These are phyloP conservation scores for Cepphus grylle DNA, from an alignment of 2,113 vertebrate species.

Conservation along the genomic window DNA sequence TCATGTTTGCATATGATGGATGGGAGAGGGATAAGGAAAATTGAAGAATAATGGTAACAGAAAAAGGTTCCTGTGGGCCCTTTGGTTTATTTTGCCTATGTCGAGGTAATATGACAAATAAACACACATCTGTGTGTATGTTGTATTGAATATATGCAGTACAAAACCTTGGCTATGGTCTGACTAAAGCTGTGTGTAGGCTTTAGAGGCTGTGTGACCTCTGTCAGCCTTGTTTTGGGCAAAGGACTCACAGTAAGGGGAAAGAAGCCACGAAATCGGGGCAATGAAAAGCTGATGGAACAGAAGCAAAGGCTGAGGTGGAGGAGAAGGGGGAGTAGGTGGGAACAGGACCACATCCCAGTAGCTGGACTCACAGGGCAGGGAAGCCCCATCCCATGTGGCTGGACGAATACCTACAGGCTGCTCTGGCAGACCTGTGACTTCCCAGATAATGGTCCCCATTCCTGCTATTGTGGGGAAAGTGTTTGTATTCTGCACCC, in stretches of 20 bases:
- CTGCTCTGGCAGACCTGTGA: rapidly evolving
- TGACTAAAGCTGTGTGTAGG: neutral
- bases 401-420: rapidly evolving
- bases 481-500: rapidly evolving
- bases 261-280: neutral
- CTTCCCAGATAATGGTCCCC: rapidly evolving
- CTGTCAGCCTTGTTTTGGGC: neutral
- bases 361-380: neutral
- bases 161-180: neutral
- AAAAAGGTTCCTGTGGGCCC: neutral
- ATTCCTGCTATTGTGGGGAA: neutral
- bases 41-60: neutral
- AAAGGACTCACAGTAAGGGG: neutral
- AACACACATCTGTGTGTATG: neutral
- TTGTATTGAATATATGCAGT: neutral
- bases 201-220: neutral
- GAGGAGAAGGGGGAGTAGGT: neutral
- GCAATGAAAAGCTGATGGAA: neutral
- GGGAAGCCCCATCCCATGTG: neutral
- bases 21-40: neutral
- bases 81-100: neutral
- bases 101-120: neutral
- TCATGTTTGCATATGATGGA: neutral
- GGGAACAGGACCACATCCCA: neutral
- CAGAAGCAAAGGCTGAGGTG: neutral